Evolutionary conservation across 1,140 invertebrate species (phyloP).

Genomic region (Drosophila ohnishii): DNA sequence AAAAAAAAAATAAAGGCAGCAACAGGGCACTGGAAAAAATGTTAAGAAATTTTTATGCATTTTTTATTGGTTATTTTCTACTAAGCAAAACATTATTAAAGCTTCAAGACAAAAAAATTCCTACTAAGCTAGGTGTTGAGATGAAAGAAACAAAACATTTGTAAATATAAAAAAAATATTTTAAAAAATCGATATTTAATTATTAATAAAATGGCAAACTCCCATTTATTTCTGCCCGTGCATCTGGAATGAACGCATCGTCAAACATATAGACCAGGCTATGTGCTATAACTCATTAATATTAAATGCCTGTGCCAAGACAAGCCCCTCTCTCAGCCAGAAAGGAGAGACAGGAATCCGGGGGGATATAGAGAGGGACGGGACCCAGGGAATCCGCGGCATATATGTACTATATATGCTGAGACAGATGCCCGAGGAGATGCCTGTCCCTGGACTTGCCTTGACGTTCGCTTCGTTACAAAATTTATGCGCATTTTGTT

Average conservation of each 20-base stretch:
- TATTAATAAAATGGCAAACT: too few species aligned
- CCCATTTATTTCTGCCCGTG: neutral
- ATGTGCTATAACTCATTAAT: conserved; percentile 82
- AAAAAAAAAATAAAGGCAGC: conserved; percentile 28
- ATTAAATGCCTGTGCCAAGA: conserved; percentile 77
- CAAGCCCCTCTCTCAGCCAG: conserved; percentile 63
- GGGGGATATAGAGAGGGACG: neutral
- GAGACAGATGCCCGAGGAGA: conserved; percentile 36
- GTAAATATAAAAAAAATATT: too few species aligned
- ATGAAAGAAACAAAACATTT: too few species aligned
- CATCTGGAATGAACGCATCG: conserved; percentile 71
- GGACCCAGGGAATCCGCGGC: conserved; percentile 5
- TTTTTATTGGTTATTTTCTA: too few species aligned
- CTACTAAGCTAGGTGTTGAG: too few species aligned
- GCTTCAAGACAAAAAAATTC: too few species aligned
- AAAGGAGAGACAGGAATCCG: conserved; percentile 12
- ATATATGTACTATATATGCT: conserved; percentile 3
- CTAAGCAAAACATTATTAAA: too few species aligned
- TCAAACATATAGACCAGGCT: conserved; percentile 80
- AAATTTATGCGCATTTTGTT: conserved; percentile 81
- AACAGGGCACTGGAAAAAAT: conserved; percentile 1
- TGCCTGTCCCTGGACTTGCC: conserved; percentile 46
- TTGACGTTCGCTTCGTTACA: conserved; percentile 53
- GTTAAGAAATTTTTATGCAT: neutral
- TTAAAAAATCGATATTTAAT: too few species aligned